A percentile compares a stretch with the other conserved stretches of the same genome.
Conservation (phyloP, 2,797 vertebrate genomes). For the Pseudochirops cupreus region DNA sequence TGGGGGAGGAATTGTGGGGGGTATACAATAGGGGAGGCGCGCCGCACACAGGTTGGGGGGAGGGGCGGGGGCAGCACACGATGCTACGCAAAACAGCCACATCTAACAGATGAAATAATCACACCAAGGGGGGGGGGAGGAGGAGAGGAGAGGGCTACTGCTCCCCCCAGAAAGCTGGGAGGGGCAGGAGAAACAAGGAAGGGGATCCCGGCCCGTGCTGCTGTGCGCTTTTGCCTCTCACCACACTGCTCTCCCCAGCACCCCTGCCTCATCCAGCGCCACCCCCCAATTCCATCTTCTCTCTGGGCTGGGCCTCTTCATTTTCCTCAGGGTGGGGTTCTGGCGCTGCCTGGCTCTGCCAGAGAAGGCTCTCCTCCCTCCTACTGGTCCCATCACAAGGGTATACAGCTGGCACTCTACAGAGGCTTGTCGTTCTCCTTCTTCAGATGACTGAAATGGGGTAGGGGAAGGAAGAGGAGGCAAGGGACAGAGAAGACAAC, state of each 20-base stretch:
- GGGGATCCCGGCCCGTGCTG: conserved; percentile 66
- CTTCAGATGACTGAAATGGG: conserved; percentile 94
- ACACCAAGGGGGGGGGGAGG: conserved; percentile 80
- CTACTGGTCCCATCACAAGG: conserved; percentile 30
- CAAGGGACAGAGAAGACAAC: neutral
- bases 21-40: conserved; percentile 84
- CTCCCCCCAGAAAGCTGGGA: neutral
- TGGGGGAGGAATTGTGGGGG: conserved; percentile 75
- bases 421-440: conserved; percentile 99
- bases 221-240: conserved; percentile 75
- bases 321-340: neutral
- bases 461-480: conserved; percentile 40
- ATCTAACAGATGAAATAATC: conserved; percentile 88
- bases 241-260: conserved; percentile 44
- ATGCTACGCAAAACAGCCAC: conserved; percentile 88
- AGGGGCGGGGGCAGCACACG: conserved; percentile 83
- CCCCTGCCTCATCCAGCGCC: conserved; percentile 42
- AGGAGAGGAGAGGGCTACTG: neutral
- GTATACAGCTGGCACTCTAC: conserved; percentile 87
- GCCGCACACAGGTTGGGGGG: conserved; percentile 77
- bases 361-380: conserved; percentile 57
- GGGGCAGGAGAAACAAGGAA: conserved; percentile 53
- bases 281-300: conserved; percentile 24
- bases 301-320: conserved; percentile 56
- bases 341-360: neutral